These are phyloP conservation scores for Atrichornis clamosus DNA, from an alignment of 2,113 vertebrate species.

Conservation along the genomic window DNA sequence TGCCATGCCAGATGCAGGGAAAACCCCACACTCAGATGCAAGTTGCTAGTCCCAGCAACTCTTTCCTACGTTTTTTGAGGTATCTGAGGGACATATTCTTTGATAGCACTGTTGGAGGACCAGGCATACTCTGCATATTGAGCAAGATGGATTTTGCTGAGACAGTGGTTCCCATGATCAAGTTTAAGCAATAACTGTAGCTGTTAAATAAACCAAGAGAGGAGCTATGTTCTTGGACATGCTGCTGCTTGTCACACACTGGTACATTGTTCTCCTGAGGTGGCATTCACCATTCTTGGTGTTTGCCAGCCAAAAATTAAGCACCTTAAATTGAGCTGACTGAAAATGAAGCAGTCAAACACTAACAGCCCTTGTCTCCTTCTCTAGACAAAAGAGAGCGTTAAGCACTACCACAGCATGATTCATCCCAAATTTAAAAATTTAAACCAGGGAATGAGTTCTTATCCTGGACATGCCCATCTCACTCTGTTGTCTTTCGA, in stretches of 20 bases:
- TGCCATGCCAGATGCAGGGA: neutral
- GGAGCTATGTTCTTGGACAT: slow-evolving; percentile 1
- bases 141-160: slow-evolving; percentile 45
- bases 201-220: slow-evolving; percentile 9
- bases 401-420: neutral
- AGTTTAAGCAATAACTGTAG: neutral
- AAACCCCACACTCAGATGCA: neutral
- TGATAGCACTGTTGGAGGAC: neutral
- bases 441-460: neutral
- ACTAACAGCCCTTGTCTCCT: neutral
- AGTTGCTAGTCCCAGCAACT: neutral
- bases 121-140: neutral
- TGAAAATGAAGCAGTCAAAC: neutral
- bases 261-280: slow-evolving; percentile 29
- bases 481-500: neutral
- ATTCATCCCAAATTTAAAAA: neutral
- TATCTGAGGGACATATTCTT: neutral
- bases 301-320: slow-evolving; percentile 17
- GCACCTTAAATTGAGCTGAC: neutral
- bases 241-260: slow-evolving; percentile 17
- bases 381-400: neutral
- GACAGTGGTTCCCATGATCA: slow-evolving; percentile 41
- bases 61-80: neutral
- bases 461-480: neutral
- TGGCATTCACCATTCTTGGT: slow-evolving; percentile 21